A percentile compares a stretch with the other conserved stretches of the same genome.
Evolutionary conservation across 1,140 invertebrate genomes (phyloP).

Genomic region (Lordiphosa collinella): DNA sequence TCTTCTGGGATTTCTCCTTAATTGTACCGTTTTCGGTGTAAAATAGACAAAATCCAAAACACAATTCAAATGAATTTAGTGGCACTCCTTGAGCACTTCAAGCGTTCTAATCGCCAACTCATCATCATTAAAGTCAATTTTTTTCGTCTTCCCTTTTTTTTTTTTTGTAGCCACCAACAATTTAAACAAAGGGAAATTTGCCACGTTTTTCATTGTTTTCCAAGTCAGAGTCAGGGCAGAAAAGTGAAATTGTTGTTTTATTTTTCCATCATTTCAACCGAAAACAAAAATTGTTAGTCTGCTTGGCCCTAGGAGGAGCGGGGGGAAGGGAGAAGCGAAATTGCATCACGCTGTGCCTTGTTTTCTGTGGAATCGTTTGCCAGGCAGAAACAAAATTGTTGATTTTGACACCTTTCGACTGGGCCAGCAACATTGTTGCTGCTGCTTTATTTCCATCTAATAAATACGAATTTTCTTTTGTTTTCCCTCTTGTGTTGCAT

Average conservation of each 20-base stretch:
- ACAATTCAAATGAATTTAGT: constrained; percentile 62
- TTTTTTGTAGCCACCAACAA: constrained; percentile 59
- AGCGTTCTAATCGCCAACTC: constrained; percentile 71
- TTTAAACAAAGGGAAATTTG: constrained; percentile 75
- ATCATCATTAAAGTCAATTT: constrained; percentile 76
- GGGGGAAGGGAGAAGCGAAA: constrained; percentile 35
- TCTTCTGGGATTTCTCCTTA: constrained; percentile 38
- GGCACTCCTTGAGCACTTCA: constrained; percentile 28
- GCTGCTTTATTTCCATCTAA: constrained; percentile 68
- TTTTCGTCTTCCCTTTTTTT: constrained; percentile 39
- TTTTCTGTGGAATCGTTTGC: constrained; percentile 66
- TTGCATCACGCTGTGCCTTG: constrained; percentile 66
- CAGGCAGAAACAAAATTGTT: constrained; percentile 63
- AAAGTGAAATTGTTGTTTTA: constrained; percentile 64
- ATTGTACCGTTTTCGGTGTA: constrained; percentile 49
- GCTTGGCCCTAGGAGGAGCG: not conserved
- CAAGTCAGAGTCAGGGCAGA: constrained; percentile 19
- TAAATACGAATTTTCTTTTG: constrained; percentile 46
- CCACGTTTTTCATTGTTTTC: constrained; percentile 77
- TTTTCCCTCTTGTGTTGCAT: constrained; percentile 42
- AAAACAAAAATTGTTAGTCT: constrained; percentile 41
- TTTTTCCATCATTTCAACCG: constrained; percentile 42
- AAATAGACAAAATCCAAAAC: constrained; percentile 25
- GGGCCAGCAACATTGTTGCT: constrained; percentile 36
- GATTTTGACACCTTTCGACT: constrained; percentile 70